Evolutionary conservation across 2,797 vertebrate species (phyloP).

Genomic region (Pempheris klunzingeri): DNA sequence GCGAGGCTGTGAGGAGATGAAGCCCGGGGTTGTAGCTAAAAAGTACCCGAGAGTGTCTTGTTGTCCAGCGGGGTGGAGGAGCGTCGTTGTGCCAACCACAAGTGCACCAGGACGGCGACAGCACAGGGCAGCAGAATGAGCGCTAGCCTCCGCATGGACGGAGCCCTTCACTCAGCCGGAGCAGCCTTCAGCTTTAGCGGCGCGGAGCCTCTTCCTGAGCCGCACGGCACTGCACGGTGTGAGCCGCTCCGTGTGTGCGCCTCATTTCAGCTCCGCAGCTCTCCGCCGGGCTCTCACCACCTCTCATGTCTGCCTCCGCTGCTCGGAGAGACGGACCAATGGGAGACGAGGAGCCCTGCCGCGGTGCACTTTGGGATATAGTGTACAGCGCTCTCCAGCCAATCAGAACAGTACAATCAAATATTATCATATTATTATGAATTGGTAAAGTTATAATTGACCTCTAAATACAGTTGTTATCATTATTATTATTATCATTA

Average conservation of each 20-base stretch:
- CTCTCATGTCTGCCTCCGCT: constrained; percentile 76
- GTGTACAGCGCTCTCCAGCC: constrained; percentile 46
- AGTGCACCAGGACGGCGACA: constrained; percentile 91
- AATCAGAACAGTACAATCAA: not conserved
- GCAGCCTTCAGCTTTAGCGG: constrained; percentile 68
- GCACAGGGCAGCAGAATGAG: constrained; percentile 91
- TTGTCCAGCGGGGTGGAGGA: constrained; percentile 79
- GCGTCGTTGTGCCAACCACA: constrained; percentile 88
- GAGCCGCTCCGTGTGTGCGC: constrained; percentile 53
- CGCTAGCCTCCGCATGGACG: constrained; percentile 93
- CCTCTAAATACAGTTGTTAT: too few species aligned
- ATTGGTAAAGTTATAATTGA: not conserved
- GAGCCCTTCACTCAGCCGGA: constrained; percentile 79
- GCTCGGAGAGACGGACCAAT: constrained; percentile 77
- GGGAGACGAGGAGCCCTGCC: constrained; percentile 40
- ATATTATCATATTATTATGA: too few species aligned
- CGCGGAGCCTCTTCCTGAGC: constrained; percentile 63
- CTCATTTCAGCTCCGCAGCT: constrained; percentile 66
- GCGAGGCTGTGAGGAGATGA: constrained; percentile 29
- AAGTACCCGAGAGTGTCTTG: constrained; percentile 81
- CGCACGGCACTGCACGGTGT: constrained; percentile 56
- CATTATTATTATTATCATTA: not conserved
- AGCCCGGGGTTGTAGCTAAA: constrained; percentile 27
- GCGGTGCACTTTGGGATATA: constrained; percentile 76
- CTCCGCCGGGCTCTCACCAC: constrained; percentile 66